Percentiles rank a stretch among this genome's conserved stretches.
These are phyloP conservation scores for Sitta europaea DNA, from an alignment of 2,113 vertebrate genomes.

Conservation along the genomic window DNA sequence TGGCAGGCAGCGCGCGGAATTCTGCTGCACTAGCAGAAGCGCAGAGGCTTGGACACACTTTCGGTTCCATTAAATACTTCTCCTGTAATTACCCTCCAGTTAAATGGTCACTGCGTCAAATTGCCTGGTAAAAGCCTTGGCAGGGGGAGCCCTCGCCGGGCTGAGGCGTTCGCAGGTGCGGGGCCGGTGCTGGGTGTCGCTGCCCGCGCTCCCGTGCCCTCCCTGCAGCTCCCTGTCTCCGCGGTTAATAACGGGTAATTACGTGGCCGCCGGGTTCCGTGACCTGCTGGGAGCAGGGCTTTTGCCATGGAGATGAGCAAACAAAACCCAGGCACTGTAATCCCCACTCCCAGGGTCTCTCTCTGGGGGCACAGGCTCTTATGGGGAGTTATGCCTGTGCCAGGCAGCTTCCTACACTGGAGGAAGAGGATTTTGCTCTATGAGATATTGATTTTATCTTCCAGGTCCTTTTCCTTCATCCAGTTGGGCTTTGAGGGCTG, in stretches of 20 bases:
- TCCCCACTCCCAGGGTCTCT: background rate
- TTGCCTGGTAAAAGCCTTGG: conserved; percentile 32
- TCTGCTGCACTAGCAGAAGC: conserved; percentile 54
- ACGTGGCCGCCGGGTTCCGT: background rate
- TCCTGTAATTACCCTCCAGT: conserved; percentile 49
- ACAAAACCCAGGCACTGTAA: background rate
- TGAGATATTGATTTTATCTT: conserved; percentile 1
- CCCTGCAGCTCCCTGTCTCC: background rate
- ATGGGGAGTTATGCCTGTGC: background rate
- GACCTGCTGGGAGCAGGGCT: rapidly evolving
- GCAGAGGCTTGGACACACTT: conserved; percentile 48
- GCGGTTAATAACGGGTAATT: background rate
- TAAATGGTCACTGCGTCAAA: conserved; percentile 53
- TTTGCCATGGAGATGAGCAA: background rate
- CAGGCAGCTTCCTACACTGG: background rate
- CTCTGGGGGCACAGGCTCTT: background rate
- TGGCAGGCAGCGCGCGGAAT: conserved; percentile 33
- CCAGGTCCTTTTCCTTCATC: background rate
- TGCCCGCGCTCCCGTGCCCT: background rate
- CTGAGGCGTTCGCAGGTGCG: background rate
- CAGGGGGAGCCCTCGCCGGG: background rate
- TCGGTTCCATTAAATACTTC: conserved; percentile 52
- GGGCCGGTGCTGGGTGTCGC: background rate
- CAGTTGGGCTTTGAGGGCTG: background rate
- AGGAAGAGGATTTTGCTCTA: background rate